Percentiles rank a stretch among this genome's conserved stretches.
phyloP scores from a whole-genome alignment of 1,140 invertebrate species.

The Drosophila obscura region DNA sequence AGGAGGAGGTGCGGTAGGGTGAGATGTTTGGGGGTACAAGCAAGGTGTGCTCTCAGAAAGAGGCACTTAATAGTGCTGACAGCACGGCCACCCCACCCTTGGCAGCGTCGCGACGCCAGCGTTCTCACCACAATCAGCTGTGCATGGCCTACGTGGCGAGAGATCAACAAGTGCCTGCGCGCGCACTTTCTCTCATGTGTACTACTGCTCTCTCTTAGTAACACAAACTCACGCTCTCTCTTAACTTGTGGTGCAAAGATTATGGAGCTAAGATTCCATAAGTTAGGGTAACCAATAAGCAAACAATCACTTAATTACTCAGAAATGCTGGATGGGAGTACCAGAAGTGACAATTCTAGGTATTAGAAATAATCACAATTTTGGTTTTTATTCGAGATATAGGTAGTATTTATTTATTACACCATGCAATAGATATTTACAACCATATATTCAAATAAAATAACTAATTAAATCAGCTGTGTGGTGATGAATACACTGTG shows the following conservation, averaged over 20 bases:
- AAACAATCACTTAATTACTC: neutral
- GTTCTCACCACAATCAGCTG: slow-evolving; percentile 60
- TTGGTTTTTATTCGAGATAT: too few relatives aligned
- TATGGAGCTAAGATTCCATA: slow-evolving; percentile 23
- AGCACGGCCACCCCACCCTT: slow-evolving; percentile 2
- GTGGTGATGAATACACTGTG: too few relatives aligned
- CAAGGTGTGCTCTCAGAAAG: slow-evolving; percentile 29
- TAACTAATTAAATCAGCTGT: too few relatives aligned
- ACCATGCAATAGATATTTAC: too few relatives aligned
- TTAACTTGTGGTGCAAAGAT: neutral
- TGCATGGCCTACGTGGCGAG: slow-evolving; percentile 3
- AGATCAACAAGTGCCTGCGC: slow-evolving; percentile 77
- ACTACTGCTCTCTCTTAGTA: slow-evolving; percentile 22
- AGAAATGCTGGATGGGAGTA: neutral
- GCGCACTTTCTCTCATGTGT: slow-evolving; percentile 39
- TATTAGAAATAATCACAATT: neutral
- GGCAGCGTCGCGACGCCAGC: slow-evolving; percentile 37
- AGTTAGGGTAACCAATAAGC: slow-evolving; percentile 17
- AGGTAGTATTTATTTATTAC: too few relatives aligned
- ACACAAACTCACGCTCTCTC: too few relatives aligned
- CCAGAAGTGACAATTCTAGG: too few relatives aligned
- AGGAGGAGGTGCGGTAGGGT: slow-evolving; percentile 11
- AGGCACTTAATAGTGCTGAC: slow-evolving; percentile 21
- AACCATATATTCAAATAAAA: too few relatives aligned
- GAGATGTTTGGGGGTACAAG: slow-evolving; percentile 17